phyloP scores from a whole-genome alignment of 92 coral and sea anemone genomes.

The Bergia puertoricense region DNA sequence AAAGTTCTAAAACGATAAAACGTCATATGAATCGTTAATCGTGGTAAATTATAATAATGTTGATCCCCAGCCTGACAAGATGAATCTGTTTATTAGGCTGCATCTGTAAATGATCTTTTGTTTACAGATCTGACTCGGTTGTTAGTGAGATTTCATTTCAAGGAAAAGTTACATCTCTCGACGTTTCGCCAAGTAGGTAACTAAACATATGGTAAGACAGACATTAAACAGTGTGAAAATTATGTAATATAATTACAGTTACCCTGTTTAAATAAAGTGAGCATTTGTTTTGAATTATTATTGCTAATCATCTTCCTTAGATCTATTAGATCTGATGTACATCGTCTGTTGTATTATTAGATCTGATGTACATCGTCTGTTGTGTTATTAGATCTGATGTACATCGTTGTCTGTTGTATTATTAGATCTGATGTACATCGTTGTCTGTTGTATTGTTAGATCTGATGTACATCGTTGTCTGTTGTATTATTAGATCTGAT shows the following conservation, averaged over 20 bases:
- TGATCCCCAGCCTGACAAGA: not conserved
- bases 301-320: not conserved
- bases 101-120: not conserved
- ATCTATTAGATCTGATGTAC: too few species aligned
- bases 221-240: not conserved
- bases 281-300: too few species aligned
- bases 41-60: not conserved
- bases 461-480: too few species aligned
- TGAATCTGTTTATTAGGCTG: not conserved
- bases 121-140: slow-evolving; percentile 78
- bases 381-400: too few species aligned
- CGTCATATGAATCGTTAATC: too few species aligned
- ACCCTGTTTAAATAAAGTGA: not conserved
- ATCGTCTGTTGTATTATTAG: too few species aligned
- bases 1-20: too few species aligned
- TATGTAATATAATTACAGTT: not conserved
- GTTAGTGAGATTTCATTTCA: slow-evolving; percentile 92
- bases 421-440: too few species aligned
- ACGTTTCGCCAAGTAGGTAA: slow-evolving; percentile 81
- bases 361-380: too few species aligned
- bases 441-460: too few species aligned
- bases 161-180: slow-evolving; percentile 94
- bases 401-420: too few species aligned
- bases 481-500: too few species aligned
- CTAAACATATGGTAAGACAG: not conserved